Evolutionary conservation across 2,113 vertebrate genomes (phyloP), one percentile per base, ranked within the genome.

Genomic region (Eptesicus fuscus): DNA sequence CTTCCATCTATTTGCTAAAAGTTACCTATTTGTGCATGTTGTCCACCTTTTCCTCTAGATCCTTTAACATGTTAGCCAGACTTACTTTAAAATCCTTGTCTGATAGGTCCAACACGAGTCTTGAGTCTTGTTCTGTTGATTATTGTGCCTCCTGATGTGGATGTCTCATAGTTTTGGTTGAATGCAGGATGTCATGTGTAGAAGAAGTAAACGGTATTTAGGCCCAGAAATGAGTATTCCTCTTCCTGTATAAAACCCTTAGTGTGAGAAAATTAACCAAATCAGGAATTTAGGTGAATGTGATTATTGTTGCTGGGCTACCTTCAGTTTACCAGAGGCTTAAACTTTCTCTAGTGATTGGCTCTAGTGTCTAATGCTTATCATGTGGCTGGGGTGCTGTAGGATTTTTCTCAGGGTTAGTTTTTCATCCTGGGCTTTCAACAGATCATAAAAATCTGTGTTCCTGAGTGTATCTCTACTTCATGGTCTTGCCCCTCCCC

Each of bases 1-100:
- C 71, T 90, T 91, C 23, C 20, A 84, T 32, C 18, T 85, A 44
- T 69, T 47, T 86, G 80, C 53, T 94, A 87, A 95, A 79, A 84
- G 71, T 42, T 67, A 35, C 11, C 71, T 42, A 47, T 56, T 61
- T 86, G 70, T 70, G 28, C 11, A 61, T 73, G n/a, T 2, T 85
- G 30, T 28, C 9, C 5, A 78, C 8, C 9, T 88, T 93, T 91
- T 84, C 30, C 22, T 80, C 7, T 67, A 86, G 53, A 83, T 86
- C 30, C n/a, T 93, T 92, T 69, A 80, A 56, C 79, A 89, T 49
- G 18, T 63, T 88, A 93, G 35, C 17, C n/a, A 83, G 59, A 84
- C 40, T 74, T 83, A 44, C 22, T 84, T 89, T 84, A 37, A 90
- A 83, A 87, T 37, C 6, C 20, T 47, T 76, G 25, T 82, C 70